phyloP scores from a whole-genome alignment of 2,113 vertebrate species.

The Microtus montanus region DNA sequence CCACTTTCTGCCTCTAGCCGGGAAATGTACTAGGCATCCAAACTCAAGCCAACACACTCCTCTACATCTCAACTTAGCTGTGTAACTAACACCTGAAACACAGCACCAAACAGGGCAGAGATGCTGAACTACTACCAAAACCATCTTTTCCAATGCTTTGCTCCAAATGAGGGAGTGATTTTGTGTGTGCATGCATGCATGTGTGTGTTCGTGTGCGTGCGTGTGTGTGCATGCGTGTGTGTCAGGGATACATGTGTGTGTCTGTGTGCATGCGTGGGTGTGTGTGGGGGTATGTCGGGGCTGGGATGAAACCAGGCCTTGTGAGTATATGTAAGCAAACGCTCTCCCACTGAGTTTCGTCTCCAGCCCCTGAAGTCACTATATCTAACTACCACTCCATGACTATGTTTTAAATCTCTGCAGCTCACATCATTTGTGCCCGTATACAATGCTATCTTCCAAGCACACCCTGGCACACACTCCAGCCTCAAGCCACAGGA shows the following conservation, averaged over 20 bases:
- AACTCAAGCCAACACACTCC: not conserved
- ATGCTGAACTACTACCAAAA: not conserved
- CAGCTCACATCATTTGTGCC: not conserved
- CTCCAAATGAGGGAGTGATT: not conserved
- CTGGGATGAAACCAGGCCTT: not conserved
- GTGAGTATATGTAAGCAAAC: not conserved
- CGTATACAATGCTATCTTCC: not conserved
- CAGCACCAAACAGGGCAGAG: not conserved
- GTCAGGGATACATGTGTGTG: no score
- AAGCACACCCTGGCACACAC: not conserved
- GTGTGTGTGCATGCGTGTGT: no score
- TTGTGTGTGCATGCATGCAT: no score
- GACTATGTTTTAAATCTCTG: not conserved
- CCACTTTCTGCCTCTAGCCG: not conserved
- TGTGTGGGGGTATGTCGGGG: no score
- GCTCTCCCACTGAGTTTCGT: not conserved
- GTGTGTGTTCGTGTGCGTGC: no score
- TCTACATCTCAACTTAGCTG: not conserved
- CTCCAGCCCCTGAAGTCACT: not conserved
- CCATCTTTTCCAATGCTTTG: not conserved
- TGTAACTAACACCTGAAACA: not conserved
- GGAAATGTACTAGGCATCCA: not conserved
- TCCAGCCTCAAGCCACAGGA: not conserved
- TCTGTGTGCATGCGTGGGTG: no score
- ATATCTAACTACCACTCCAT: not conserved